Base-by-base conservation (phyloP, 2,113 vertebrate genomes). In the Petaurus breviceps region DNA sequence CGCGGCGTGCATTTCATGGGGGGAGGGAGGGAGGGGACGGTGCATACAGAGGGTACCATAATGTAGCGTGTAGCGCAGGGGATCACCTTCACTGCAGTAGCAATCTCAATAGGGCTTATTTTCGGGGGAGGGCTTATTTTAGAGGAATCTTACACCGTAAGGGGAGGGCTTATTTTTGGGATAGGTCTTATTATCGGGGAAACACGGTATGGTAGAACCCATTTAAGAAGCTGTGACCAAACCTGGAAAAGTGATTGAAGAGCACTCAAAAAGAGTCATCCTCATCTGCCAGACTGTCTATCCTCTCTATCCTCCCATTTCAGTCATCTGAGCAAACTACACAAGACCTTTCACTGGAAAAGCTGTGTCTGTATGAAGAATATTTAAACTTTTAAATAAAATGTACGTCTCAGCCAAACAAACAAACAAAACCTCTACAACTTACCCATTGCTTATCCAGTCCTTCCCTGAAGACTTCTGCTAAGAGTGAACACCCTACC, bases 161-260 rank as follows among this genome's bases (percentile, higher is more conserved):
- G n/a, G n/a, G n/a, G n/a, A n/a, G n/a, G n/a, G n/a, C n/a, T n/a
- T n/a, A n/a, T n/a, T n/a, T n/a, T n/a, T n/a, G n/a, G n/a, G n/a
- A n/a, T n/a, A n/a, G n/a, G n/a, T n/a, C n/a, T n/a, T n/a, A n/a
- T n/a, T n/a, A n/a, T n/a, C n/a, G n/a, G n/a, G n/a, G n/a, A n/a
- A n/a, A n/a, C n/a, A n/a, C n/a, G n/a, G n/a, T 98, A 99, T 99
- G 99, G 99, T 99, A 91, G 99, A 99, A 49, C 99, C 99, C 97
- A 99, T 99, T 94, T 99, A 99, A 98, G 99, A 99, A 97, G 99
- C 99, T 0, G 99, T 99, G 96, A 98, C 99, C 98, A 99, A 99
- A 98, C 99, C 99, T 0, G 99, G 99, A 96, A 99, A 99, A 96
- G 97, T 99, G 98, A 99, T 99, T 0, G 99, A 99, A 98, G 99